Percentiles rank a stretch among this genome's conserved stretches.
phyloP scores from a whole-genome alignment of 2,797 vertebrate genomes.

The Corythornis leucogaster region DNA sequence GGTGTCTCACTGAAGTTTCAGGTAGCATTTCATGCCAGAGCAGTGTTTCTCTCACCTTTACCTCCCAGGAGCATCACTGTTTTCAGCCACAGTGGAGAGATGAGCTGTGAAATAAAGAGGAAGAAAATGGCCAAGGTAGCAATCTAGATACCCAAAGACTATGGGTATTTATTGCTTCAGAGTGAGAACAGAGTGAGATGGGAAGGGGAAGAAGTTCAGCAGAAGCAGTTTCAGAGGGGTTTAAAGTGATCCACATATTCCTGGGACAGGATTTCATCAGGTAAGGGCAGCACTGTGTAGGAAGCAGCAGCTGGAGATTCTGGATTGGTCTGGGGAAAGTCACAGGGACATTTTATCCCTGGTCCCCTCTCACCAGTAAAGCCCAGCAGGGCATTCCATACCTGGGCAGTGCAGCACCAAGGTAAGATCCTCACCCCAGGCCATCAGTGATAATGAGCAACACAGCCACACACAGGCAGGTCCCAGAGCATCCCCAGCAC shows the following conservation, averaged over 20 bases:
- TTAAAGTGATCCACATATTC: conserved; percentile 45
- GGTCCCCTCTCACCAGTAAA: not conserved
- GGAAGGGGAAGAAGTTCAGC: not conserved
- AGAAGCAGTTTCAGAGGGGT: conserved; percentile 10
- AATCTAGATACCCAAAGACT: not conserved
- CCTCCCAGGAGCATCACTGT: not conserved
- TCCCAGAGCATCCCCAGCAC: not conserved
- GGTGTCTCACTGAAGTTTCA: not conserved
- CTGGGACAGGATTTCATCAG: conserved; percentile 31
- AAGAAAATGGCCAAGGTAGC: not conserved
- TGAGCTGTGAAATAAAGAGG: not conserved
- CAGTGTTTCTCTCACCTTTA: not conserved
- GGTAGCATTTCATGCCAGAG: not conserved
- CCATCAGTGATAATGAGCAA: not conserved
- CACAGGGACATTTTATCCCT: not conserved
- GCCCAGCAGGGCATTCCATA: no score
- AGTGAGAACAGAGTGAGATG: not conserved
- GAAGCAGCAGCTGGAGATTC: not conserved
- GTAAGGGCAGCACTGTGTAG: not conserved
- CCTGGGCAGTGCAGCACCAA: no score
- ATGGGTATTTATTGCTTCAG: not conserved
- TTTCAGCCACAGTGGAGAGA: not conserved
- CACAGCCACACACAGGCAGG: not conserved
- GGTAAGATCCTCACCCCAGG: no score
- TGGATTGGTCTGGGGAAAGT: not conserved